Percentiles rank a stretch among this genome's conserved stretches.
phyloP scores from a whole-genome alignment of 1,140 invertebrate species.

The Vollenhovia emeryi region DNA sequence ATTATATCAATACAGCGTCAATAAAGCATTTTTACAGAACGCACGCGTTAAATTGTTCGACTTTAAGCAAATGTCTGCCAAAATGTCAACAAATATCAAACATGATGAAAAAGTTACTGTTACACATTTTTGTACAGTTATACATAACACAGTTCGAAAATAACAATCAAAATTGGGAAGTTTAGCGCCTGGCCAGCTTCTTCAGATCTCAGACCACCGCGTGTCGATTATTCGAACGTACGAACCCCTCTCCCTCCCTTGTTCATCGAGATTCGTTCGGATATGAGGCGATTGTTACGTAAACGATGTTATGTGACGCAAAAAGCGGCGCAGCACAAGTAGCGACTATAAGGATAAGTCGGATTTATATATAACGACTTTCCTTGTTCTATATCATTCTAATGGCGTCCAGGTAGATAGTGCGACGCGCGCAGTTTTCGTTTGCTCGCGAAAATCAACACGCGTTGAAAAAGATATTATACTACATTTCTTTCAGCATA shows the following conservation, averaged over 20 bases:
- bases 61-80: neutral
- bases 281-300: slow-evolving; percentile 24
- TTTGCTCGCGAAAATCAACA: neutral
- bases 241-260: neutral
- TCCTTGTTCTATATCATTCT: slow-evolving; percentile 21
- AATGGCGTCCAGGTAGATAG: slow-evolving; percentile 8
- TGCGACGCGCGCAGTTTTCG: neutral
- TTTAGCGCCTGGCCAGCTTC: neutral
- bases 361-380: neutral
- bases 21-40: neutral
- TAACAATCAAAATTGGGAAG: neutral
- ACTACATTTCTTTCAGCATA: too few species aligned
- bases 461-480: neutral
- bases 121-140: neutral
- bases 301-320: slow-evolving; percentile 21
- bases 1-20: neutral
- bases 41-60: neutral
- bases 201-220: neutral
- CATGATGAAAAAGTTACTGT: neutral
- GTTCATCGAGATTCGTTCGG: neutral
- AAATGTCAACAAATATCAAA: neutral
- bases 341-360: slow-evolving; percentile 26
- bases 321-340: neutral
- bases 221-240: neutral
- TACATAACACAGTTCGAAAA: neutral